These are phyloP conservation scores for Dorcus parallelipipedus DNA, from an alignment of 2,888 invertebrate species.

Conservation along the genomic window DNA sequence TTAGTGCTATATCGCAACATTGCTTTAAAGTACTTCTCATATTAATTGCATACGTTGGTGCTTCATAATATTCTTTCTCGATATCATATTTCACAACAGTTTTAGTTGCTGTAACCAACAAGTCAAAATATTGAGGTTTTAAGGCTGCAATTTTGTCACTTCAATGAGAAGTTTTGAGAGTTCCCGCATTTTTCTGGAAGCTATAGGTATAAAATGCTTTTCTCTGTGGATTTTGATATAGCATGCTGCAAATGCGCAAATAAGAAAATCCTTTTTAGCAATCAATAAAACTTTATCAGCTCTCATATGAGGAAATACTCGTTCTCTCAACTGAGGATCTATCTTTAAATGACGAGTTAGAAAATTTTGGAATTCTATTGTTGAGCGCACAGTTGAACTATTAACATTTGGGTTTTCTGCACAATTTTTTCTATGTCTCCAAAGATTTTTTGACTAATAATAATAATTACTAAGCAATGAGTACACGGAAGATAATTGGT, in stretches of 20 bases:
- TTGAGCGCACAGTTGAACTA: not conserved
- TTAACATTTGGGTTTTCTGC: not conserved
- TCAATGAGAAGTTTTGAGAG: constrained; percentile 19
- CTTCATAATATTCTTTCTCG: constrained; percentile 21
- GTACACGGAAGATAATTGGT: constrained; percentile 19
- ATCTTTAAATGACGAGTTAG: constrained; percentile 11
- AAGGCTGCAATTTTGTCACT: constrained; percentile 19
- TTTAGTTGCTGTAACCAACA: constrained; percentile 20
- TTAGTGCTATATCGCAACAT: constrained; percentile 28
- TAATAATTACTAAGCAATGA: constrained; percentile 28
- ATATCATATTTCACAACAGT: constrained; percentile 23
- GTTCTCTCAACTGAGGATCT: constrained; percentile 17
- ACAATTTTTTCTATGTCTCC: constrained; percentile 26
- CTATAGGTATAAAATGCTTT: constrained; percentile 25
- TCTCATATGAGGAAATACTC: constrained; percentile 22
- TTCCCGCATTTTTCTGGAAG: constrained; percentile 23
- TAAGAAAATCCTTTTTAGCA: constrained; percentile 21
- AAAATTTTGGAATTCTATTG: constrained; percentile 6
- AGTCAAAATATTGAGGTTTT: constrained; percentile 21
- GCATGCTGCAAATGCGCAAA: constrained; percentile 25
- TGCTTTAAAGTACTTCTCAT: constrained; percentile 28
- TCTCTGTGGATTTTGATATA: constrained; percentile 24
- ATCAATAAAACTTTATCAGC: constrained; percentile 19
- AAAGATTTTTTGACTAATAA: constrained; percentile 25
- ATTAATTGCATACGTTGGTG: constrained; percentile 27